phyloP scores from a whole-genome alignment of 1,140 invertebrate species.

The Saccostrea glomerata region DNA sequence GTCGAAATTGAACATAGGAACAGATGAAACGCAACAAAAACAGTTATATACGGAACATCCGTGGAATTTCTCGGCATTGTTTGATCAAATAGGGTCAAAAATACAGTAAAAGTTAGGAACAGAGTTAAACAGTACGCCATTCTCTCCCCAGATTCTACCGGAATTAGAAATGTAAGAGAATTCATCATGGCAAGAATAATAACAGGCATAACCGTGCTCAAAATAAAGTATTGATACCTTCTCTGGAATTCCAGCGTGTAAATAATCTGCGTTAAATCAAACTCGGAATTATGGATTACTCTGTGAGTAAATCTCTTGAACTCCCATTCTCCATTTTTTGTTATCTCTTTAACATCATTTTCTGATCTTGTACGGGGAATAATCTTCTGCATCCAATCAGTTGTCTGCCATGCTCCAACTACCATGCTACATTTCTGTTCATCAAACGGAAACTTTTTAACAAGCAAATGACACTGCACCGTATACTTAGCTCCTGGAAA shows the following conservation, averaged over 20 bases:
- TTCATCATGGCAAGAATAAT: constrained; percentile 4
- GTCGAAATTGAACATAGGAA: constrained; percentile 6
- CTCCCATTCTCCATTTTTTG: constrained; percentile 43
- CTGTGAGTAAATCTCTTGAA: neutral
- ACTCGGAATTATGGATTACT: neutral
- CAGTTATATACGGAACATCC: constrained; percentile 3
- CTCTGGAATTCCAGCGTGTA: neutral
- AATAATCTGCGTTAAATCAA: neutral
- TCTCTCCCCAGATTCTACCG: constrained; percentile 1
- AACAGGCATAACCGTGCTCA: neutral
- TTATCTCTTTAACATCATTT: neutral
- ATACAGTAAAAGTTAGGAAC: constrained; percentile 18
- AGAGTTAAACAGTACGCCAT: constrained; percentile 16
- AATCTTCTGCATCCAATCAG: constrained; percentile 27
- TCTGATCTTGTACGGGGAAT: too few species aligned
- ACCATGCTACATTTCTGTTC: constrained; percentile 15
- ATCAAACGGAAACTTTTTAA: constrained; percentile 34
- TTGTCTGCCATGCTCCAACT: constrained; percentile 41
- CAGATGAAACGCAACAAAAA: constrained; percentile 9
- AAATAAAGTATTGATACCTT: constrained; percentile 13
- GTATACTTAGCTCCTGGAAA: constrained; percentile 35
- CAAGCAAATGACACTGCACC: neutral
- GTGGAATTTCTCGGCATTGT: constrained; percentile 36
- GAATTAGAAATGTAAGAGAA: constrained; percentile 5
- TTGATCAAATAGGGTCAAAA: constrained; percentile 24